Evolutionary conservation across 1,140 invertebrate species (phyloP), one percentile per base, ranked within the genome.

Genomic region (Bombus turneri): DNA sequence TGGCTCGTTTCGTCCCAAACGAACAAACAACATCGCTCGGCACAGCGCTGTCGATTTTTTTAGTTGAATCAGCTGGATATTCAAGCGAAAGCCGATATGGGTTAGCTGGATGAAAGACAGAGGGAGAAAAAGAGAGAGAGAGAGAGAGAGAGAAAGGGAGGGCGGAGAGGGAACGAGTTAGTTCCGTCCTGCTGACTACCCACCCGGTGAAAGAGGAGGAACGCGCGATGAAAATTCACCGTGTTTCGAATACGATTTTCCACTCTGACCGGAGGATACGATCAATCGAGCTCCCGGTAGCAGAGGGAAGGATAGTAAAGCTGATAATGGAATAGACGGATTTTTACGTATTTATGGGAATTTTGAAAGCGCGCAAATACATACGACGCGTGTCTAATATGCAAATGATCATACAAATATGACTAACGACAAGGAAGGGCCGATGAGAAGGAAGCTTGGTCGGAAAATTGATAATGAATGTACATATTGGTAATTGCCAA

Each of bases 51-150:
- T 53, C 47, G 47, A 53, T 22, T 53, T 53, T 53, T 53, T 22
- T 53, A 53, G 31, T 43, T 0, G 41, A 66, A 78, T 74, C 25
- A 74, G 53, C 43, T 12, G 37, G n/a, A 82, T 66, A 39, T 64
- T 66, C 41, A 15, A 82, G 69, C 57, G 74, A 83, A 69, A 83
- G n/a, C 64, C 41, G 81, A 83, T 74, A 82, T 15, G 39, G 28
- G 28, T 62, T 62, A n/a, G 59, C 28, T 62, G 28, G 59, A 62
- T 62, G 12, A 39, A 41, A 37, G 15, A 59, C 12, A 15, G 39
- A 66, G 28, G 10, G n/a, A 53, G 6, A 53, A 6, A 53, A 0
- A 22, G 18, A 53, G 47, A 47, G 15, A 47, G 4, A 15, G 43
- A 47, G 13, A 18, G 47, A 18, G 25, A 1, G 18, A 18, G 41